These are phyloP conservation scores for Pocillopora damicornis DNA, from an alignment of 64 coral and sea anemone species.

Conservation along the genomic window DNA sequence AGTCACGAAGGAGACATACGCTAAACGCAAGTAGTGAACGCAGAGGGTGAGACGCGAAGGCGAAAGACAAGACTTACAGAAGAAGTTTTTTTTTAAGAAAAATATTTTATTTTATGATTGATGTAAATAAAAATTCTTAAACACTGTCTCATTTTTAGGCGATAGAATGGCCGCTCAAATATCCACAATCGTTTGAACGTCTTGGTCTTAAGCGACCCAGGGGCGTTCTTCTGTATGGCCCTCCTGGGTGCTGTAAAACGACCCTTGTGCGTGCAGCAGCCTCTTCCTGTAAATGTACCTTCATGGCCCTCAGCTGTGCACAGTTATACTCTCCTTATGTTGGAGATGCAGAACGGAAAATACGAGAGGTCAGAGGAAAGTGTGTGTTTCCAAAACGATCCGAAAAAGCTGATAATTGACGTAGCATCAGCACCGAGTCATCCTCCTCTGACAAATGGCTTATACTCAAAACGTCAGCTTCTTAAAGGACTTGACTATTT, in stretches of 20 bases:
- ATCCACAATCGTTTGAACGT: constrained; percentile 87
- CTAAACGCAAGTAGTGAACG: neutral
- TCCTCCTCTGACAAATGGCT: no score
- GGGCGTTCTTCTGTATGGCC: constrained; percentile 89
- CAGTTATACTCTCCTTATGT: constrained; percentile 90
- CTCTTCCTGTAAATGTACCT: constrained; percentile 79
- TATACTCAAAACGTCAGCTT: no score
- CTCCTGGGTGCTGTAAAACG: constrained; percentile 96
- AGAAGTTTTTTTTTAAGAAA: neutral
- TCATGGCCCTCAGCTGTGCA: constrained; percentile 92
- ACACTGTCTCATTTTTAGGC: constrained; percentile 39
- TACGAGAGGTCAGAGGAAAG: constrained; percentile 67
- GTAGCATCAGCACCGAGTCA: neutral
- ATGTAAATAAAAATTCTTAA: neutral
- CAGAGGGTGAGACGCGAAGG: neutral
- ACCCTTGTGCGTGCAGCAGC: constrained; percentile 81
- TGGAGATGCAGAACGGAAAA: constrained; percentile 89
- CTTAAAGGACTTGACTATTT: no score
- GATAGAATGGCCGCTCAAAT: constrained; percentile 89
- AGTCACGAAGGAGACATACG: neutral
- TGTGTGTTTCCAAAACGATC: neutral
- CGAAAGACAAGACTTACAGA: neutral
- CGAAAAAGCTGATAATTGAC: neutral
- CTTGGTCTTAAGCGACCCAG: constrained; percentile 70
- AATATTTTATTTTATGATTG: neutral